Conservation (phyloP, 2,888 invertebrate species). For the Diachrysia chrysitis region DNA sequence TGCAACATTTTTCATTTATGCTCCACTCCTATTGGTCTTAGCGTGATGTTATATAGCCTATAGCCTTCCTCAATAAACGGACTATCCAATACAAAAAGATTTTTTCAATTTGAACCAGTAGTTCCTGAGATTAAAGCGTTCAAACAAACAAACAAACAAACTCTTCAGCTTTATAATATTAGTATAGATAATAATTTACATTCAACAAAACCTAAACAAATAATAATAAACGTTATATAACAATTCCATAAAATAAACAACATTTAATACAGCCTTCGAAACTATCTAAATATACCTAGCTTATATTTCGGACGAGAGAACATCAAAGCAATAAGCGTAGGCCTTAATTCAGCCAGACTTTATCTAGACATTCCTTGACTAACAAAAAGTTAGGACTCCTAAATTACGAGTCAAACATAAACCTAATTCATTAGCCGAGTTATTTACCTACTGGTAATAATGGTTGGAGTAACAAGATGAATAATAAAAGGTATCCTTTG, state of each 20-base stretch:
- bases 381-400: conserved; percentile 24
- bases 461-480: background rate
- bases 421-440: conserved; percentile 30
- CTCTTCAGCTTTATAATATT: no score
- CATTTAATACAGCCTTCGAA: conserved; percentile 7
- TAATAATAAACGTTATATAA: background rate
- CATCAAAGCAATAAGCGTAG: background rate
- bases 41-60: no score
- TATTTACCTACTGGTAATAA: conserved; percentile 24
- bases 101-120: no score
- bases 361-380: conserved; percentile 10
- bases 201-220: no score
- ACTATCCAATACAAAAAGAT: no score
- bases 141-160: no score
- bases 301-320: background rate
- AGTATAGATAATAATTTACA: no score
- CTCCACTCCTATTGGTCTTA: no score
- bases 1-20: no score
- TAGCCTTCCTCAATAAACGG: no score
- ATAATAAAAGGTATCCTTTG: conserved; percentile 14
- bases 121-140: no score
- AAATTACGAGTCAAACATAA: conserved; percentile 23
- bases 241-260: background rate
- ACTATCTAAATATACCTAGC: background rate
- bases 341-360: conserved; percentile 11